Percentiles rank a stretch among this genome's conserved stretches.
These are phyloP conservation scores for Drosophila kohkoa DNA, from an alignment of 1,140 invertebrate genomes.

Conservation along the genomic window DNA sequence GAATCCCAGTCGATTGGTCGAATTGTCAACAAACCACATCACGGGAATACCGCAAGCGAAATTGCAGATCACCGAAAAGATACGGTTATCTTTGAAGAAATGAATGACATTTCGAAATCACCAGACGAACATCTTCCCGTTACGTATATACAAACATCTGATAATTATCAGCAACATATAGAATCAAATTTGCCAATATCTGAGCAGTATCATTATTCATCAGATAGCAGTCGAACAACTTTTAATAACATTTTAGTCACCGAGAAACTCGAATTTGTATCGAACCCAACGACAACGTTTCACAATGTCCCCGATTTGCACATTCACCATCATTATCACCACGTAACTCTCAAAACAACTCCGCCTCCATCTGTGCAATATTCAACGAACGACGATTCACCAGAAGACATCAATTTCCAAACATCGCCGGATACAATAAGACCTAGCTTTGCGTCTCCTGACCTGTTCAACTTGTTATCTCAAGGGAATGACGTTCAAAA, in stretches of 20 bases:
- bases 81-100: conserved; percentile 4
- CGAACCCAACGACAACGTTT: neutral
- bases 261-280: conserved; percentile 1
- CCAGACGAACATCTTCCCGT: neutral
- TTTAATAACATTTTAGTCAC: conserved; percentile 1
- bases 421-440: neutral
- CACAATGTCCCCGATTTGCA: conserved; percentile 15
- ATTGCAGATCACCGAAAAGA: neutral
- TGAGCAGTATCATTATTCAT: neutral
- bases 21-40: conserved; percentile 48
- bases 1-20: conserved; percentile 44
- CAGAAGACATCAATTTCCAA: conserved; percentile 4
- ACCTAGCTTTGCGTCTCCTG: neutral
- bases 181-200: neutral
- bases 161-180: neutral
- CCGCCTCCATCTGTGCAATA: neutral
- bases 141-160: neutral
- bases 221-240: conserved; percentile 5
- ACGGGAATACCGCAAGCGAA: conserved; percentile 18
- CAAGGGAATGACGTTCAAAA: conserved; percentile 1
- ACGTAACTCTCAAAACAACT: conserved; percentile 12
- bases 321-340: conserved; percentile 29
- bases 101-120: neutral
- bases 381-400: neutral
- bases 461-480: neutral